Evolutionary conservation across 2,888 invertebrate species (phyloP).

Genomic region (Pseudococcus viburni): DNA sequence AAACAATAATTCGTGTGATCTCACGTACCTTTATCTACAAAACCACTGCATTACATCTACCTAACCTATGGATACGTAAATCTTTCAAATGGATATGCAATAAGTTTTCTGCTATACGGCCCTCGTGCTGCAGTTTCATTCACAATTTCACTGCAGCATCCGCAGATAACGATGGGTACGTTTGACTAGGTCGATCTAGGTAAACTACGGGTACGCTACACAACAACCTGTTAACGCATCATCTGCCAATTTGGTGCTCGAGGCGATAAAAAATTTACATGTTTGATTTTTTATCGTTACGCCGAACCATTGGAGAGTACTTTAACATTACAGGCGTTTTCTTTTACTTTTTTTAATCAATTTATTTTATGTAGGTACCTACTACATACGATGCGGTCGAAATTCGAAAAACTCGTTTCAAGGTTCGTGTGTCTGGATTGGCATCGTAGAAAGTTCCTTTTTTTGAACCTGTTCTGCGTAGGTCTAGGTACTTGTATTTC

Average conservation of each 20-base stretch:
- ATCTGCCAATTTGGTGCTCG: background rate
- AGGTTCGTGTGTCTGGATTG: background rate
- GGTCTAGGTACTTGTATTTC: background rate
- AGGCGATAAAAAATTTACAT: background rate
- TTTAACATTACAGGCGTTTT: background rate
- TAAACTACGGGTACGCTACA: background rate
- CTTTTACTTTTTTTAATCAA: background rate
- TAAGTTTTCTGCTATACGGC: no score
- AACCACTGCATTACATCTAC: no score
- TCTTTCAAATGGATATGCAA: no score
- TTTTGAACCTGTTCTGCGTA: constrained; percentile 4
- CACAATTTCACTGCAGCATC: background rate
- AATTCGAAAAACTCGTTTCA: constrained; percentile 23
- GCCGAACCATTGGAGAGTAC: background rate
- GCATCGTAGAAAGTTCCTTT: constrained; percentile 20
- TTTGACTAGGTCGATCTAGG: background rate
- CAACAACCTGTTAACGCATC: background rate
- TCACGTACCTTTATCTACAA: background rate
- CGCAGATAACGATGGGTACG: no score
- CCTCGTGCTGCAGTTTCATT: background rate
- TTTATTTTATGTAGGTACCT: background rate
- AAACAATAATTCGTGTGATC: background rate
- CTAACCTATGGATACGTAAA: no score
- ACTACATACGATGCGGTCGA: background rate
- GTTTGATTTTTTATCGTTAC: background rate